phyloP scores from a whole-genome alignment of 2,888 invertebrate genomes.

The Chloroclysta siterata region DNA sequence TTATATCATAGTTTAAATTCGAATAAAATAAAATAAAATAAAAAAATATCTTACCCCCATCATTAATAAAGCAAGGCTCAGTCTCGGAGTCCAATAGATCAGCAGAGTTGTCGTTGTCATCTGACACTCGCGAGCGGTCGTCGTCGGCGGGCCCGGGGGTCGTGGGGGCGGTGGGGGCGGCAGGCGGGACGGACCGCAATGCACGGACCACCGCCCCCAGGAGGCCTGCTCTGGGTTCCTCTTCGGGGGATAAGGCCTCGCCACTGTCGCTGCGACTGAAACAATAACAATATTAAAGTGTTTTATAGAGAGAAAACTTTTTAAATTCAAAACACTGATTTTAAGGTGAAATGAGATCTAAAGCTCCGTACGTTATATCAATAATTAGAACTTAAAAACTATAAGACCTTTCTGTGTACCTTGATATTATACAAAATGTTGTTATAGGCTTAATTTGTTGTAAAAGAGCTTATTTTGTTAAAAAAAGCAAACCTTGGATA shows the following conservation, averaged over 20 bases:
- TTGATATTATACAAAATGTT: too few species aligned
- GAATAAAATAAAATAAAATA: too few species aligned
- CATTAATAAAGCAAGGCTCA: conserved; percentile 92
- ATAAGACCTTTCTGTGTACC: too few species aligned
- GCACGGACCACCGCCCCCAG: conserved; percentile 90
- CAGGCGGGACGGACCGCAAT: conserved; percentile 60
- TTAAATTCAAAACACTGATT: too few species aligned
- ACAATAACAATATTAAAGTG: not conserved
- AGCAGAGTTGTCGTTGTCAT: conserved; percentile 89
- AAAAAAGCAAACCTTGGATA: too few species aligned
- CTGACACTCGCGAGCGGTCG: conserved; percentile 70
- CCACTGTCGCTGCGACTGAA: conserved; percentile 88
- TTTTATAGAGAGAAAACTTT: too few species aligned
- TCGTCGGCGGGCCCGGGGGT: conserved; percentile 53
- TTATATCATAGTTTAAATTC: too few species aligned
- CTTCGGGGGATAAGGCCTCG: conserved; percentile 87
- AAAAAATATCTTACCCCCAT: conserved; percentile 86
- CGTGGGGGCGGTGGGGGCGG: conserved; percentile 36
- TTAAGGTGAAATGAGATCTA: too few species aligned
- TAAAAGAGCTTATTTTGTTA: too few species aligned
- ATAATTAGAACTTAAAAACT: too few species aligned
- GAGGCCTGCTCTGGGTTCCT: conserved; percentile 76
- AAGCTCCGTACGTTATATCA: too few species aligned
- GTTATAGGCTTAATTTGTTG: too few species aligned
- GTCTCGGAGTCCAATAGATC: conserved; percentile 93